Percentiles rank a stretch among this genome's conserved stretches.
These are phyloP conservation scores for Apotomis turbidana DNA, from an alignment of 2,888 invertebrate species.

Conservation along the genomic window DNA sequence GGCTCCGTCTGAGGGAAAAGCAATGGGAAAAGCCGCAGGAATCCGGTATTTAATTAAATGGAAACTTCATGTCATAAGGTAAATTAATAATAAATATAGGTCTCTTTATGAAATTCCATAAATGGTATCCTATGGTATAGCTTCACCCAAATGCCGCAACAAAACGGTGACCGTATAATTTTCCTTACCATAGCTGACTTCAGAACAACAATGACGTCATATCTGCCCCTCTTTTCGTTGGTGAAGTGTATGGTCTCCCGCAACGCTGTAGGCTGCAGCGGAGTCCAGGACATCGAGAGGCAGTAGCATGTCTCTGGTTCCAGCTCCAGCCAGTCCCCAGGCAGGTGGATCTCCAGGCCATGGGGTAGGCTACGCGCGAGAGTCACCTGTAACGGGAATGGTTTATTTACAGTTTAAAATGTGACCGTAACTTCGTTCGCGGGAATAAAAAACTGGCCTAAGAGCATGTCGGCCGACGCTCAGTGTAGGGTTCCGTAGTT, in stretches of 20 bases:
- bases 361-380: conserved; percentile 74
- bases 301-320: conserved; percentile 80
- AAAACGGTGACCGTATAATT: background rate
- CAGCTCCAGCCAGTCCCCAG: conserved; percentile 81
- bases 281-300: conserved; percentile 87
- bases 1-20: too few species aligned
- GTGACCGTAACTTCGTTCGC: too few species aligned
- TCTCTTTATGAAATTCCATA: background rate
- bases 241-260: conserved; percentile 86
- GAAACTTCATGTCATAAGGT: background rate
- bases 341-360: conserved; percentile 84
- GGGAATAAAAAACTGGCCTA: too few species aligned
- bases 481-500: too few species aligned
- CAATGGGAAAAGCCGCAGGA: too few species aligned
- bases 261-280: conserved; percentile 82
- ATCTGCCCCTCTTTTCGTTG: conserved; percentile 85
- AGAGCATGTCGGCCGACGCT: too few species aligned
- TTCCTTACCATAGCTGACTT: conserved; percentile 81
- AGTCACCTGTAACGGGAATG: conserved; percentile 60
- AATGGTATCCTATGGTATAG: background rate
- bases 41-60: background rate
- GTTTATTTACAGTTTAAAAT: too few species aligned
- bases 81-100: background rate
- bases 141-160: too few species aligned
- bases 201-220: conserved; percentile 86